Conservation (phyloP, 2,113 vertebrate genomes). For the Odontesthes bonariensis region DNA sequence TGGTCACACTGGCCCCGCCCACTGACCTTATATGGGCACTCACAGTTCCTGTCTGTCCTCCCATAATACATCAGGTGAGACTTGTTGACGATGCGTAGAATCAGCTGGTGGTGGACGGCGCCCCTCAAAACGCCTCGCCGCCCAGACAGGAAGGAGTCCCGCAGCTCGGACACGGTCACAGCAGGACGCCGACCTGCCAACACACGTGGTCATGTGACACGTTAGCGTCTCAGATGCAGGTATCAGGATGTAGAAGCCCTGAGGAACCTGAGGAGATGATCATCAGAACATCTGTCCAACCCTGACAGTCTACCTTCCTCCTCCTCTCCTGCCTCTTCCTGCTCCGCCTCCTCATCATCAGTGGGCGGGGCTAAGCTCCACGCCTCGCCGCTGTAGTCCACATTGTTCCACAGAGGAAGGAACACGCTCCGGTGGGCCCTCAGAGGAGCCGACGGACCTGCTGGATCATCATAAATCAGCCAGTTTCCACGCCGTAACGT, state of each 20-base stretch:
- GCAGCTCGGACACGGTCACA: slow-evolving; percentile 41
- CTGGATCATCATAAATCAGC: neutral
- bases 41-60: slow-evolving; percentile 70
- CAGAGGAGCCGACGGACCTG: slow-evolving; percentile 64
- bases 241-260: neutral
- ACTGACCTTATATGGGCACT: slow-evolving; percentile 83
- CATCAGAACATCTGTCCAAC: no score
- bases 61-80: slow-evolving; percentile 82
- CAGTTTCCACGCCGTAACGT: no score
- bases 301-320: slow-evolving; percentile 18
- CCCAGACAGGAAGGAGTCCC: slow-evolving; percentile 47
- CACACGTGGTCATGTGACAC: neutral
- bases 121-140: slow-evolving; percentile 8
- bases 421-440: slow-evolving; percentile 75
- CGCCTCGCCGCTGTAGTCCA: slow-evolving; percentile 68
- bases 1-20: neutral
- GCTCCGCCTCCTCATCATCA: neutral
- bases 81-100: slow-evolving; percentile 77
- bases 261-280: fast-evolving
- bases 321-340: slow-evolving; percentile 21
- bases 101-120: slow-evolving; percentile 49
- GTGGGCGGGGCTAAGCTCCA: slow-evolving; percentile 71
- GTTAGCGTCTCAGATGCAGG: neutral
- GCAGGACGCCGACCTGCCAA: slow-evolving; percentile 21
- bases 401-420: slow-evolving; percentile 82